Conservation (phyloP, 2,113 vertebrate species). For the Cavia porcellus region DNA sequence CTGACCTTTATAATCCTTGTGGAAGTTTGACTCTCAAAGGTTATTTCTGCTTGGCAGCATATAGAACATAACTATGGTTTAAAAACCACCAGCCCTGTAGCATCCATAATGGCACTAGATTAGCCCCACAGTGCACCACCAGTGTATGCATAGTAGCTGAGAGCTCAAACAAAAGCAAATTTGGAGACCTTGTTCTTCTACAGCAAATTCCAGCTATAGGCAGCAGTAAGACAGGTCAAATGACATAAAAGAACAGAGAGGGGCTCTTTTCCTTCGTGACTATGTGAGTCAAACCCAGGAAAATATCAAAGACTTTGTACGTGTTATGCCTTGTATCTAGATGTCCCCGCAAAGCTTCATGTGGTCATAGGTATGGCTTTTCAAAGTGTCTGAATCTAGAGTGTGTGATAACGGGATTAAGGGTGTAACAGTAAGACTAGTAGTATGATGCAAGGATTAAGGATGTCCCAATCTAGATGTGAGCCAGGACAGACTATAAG, state of each 20-base stretch:
- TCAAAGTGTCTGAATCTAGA: neutral
- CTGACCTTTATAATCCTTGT: neutral
- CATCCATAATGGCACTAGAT: neutral
- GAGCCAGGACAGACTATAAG: neutral
- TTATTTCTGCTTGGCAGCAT: neutral
- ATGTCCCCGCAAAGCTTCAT: neutral
- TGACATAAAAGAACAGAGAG: neutral
- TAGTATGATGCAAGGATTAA: neutral
- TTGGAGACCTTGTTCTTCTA: neutral
- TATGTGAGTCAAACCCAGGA: neutral
- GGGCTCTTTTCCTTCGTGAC: neutral
- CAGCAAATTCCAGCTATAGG: neutral
- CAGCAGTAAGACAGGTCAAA: neutral
- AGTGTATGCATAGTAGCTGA: neutral
- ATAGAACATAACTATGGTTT: neutral
- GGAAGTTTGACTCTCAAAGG: neutral
- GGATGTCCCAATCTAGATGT: neutral
- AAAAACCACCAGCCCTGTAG: neutral
- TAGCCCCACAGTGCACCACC: neutral
- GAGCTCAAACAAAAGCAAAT: neutral
- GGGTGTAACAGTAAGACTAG: neutral
- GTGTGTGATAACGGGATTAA: neutral
- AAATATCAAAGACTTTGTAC: neutral
- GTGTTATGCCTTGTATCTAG: neutral
- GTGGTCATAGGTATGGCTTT: neutral